Evolutionary conservation across 2,888 invertebrate species (phyloP), one percentile per base, ranked within the genome.

Genomic region (Eristalis arbustorum): DNA sequence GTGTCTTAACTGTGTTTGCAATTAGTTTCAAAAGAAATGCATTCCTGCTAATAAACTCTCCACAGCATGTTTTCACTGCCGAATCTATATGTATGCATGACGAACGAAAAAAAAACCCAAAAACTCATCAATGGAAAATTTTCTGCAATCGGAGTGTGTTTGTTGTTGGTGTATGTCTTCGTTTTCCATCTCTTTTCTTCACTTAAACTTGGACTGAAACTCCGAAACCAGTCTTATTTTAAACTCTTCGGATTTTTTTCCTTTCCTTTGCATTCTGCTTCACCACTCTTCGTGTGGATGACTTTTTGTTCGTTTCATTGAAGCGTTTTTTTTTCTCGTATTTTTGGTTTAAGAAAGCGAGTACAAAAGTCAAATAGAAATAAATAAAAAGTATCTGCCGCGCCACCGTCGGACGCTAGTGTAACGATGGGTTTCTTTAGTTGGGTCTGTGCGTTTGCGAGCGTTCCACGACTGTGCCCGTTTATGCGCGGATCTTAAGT

Each of bases 71-170:
- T 84, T 84, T 84, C 80, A 84, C 84, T 72, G 69, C 74, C 69
- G 72, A 69, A 73, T 68, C 73, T 49, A 57, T n/a, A 49, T 18
- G 49, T 49, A 49, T 49, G 49, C 49, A 49, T 49, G 49, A 49
- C 18, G 18, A 49, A 18, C 49, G 49, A 49, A 82, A 79, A 42
- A 61, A 87, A 87, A 84, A 89, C 37, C 79, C 85, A 63, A 71
- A 89, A 89, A 88, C 83, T 89, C 88, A 90, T 90, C 90, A 90
- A 90, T 90, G 90, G 90, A 90, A 90, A 90, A 90, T 90, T 90
- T 90, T 90, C 90, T 89, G 90, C 89, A 89, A 88, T 78, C 40
- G 8, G 56, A 34, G 25, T 73, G 42, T 42, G 18, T 59, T 79
- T 67, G 23, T 57, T 75, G 59, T 64, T 76, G 66, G 66, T 28